Base-by-base conservation (phyloP, 1,140 invertebrate genomes). In the Brachionus koreanus region DNA sequence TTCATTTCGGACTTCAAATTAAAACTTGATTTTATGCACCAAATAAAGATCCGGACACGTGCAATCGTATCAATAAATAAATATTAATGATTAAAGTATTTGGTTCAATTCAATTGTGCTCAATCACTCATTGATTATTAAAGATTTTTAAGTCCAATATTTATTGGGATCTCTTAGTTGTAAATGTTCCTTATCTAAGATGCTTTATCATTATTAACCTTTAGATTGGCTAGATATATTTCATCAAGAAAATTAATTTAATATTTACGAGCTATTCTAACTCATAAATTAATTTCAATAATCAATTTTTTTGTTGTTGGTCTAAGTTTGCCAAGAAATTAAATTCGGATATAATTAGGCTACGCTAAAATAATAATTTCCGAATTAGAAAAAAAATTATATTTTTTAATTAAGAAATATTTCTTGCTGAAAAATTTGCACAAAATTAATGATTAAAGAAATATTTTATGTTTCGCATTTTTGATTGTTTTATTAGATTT, bases 81-180 rank as follows among this genome's bases (percentile, higher is more conserved):
- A 69, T 69, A 69, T 69, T 69, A 69, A 69, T 69, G 65, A 69
- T 42, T 69, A 29, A 69, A 37, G 16, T 37, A 6, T 65, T 65
- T 5, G 25, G 10, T 37, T 7, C 6, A 39, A 39, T 69, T 35
- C 12, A 39, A 19, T 69, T 69, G 13, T 69, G n/a, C 37, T 69
- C 63, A 57, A 57, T 57, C 49, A 57, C 19, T 57, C 7, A 57
- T 57, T 19, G 49, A 57, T 57, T 57, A 25, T 57, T 57, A 19
- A 19, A 19, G 49, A 23, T 57, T 57, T n/a, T 19, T 57, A 19
- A 9, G 19, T 57, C 49, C 19, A 16, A 57, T 23, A 57, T 57
- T 57, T 57, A 57, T 9, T 57, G 3, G 49, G 19, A 57, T 49
- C 13, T 57, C 49, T 19, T 23, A 23, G 16, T 57, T 57, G 49